Conservation (phyloP, 2,797 vertebrate genomes). For the Sebastes itinus region DNA sequence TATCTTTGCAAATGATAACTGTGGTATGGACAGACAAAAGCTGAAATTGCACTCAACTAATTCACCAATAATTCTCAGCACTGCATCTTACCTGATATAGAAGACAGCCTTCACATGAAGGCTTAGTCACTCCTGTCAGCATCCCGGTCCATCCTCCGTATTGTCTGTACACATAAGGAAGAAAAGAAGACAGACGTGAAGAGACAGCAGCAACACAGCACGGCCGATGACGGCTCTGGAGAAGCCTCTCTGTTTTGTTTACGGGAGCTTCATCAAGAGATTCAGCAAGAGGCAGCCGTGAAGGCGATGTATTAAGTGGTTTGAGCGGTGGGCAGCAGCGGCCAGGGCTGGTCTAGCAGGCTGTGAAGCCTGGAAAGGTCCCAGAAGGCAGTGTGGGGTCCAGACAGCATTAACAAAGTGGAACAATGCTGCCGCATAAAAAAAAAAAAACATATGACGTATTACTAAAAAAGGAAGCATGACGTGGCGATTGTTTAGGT, state of each 20-base stretch:
- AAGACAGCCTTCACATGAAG: conserved; percentile 67
- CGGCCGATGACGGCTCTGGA: conserved; percentile 1
- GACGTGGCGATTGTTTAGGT: background rate
- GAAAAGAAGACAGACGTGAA: conserved; percentile 36
- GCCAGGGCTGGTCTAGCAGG: conserved; percentile 6
- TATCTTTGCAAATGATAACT: background rate
- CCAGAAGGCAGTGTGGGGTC: conserved; percentile 6
- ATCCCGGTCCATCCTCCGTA: conserved; percentile 64
- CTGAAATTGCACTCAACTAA: background rate
- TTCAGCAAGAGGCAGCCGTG: conserved; percentile 1
- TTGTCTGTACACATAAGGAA: conserved; percentile 66
- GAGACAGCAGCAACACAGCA: conserved; percentile 32
- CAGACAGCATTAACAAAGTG: background rate
- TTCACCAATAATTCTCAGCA: background rate
- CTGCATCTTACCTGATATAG: conserved; percentile 66
- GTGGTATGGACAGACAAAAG: background rate
- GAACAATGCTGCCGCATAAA: background rate
- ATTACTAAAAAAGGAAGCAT: background rate
- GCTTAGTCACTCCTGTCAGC: conserved; percentile 74
- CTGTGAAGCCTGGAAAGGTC: conserved; percentile 25
- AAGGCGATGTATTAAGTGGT: conserved; percentile 14
- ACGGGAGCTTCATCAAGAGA: conserved; percentile 43
- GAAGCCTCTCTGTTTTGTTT: conserved; percentile 44
- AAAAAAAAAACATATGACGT: background rate
- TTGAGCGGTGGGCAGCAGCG: conserved; percentile 1